Evolutionary conservation across 23 tunicate species (phyloP).

Genomic region (Trididemnum miniatum): DNA sequence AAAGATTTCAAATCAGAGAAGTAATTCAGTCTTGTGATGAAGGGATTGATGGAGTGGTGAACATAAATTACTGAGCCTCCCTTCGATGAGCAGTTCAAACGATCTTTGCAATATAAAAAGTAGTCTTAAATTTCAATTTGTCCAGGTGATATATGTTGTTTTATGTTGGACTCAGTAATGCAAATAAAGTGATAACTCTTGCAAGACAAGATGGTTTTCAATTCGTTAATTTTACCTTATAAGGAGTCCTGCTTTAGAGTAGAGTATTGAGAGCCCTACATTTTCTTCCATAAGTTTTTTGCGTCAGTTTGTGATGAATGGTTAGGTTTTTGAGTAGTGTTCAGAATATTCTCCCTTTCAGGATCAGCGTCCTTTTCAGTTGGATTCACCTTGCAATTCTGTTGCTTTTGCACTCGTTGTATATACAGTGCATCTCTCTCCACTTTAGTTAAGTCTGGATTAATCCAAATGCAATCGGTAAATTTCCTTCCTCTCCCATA

Average conservation of each 20-base stretch:
- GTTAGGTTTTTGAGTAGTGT: too few species aligned
- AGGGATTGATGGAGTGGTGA: neutral
- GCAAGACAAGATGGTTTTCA: neutral
- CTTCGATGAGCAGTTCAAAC: neutral
- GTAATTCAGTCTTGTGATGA: neutral
- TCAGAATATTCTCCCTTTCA: too few species aligned
- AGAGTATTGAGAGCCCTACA: neutral
- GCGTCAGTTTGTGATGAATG: neutral
- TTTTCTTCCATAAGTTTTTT: too few species aligned
- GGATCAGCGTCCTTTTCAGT: too few species aligned
- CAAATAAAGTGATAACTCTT: neutral
- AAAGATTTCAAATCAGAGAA: neutral
- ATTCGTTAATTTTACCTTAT: neutral
- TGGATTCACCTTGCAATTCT: neutral
- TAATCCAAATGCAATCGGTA: neutral
- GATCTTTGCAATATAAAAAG: neutral
- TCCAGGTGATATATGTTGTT: neutral
- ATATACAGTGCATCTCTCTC: neutral
- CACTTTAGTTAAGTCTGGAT: neutral
- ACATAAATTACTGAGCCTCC: neutral
- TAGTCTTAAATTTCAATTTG: neutral
- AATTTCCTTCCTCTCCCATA: neutral
- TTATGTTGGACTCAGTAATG: neutral
- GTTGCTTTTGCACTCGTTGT: neutral
- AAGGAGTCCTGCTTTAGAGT: neutral